phyloP scores from a whole-genome alignment of 2,888 invertebrate species.

The Argynnis bischoffii region DNA sequence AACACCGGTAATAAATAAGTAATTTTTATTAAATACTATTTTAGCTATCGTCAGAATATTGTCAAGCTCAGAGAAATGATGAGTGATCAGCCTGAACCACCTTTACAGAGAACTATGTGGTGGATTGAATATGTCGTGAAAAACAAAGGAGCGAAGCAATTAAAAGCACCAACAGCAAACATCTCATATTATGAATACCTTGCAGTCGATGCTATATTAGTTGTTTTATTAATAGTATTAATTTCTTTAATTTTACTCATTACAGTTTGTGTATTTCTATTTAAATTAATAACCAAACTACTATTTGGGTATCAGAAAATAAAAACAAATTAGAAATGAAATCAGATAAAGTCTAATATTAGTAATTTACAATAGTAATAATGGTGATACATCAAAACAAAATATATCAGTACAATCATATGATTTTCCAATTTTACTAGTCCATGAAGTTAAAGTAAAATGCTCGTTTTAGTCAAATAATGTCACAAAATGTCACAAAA shows the following conservation, averaged over 20 bases:
- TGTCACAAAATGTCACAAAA: too few species aligned
- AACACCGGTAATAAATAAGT: too few species aligned
- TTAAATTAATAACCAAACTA: neutral
- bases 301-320: neutral
- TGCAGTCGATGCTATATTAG: constrained; percentile 16
- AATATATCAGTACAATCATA: too few species aligned
- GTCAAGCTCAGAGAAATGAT: constrained; percentile 48
- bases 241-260: neutral
- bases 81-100: constrained; percentile 59
- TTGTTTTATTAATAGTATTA: neutral
- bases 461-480: too few species aligned
- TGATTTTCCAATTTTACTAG: too few species aligned
- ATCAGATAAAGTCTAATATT: neutral
- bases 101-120: constrained; percentile 69
- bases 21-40: constrained; percentile 12
- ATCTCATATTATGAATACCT: constrained; percentile 44
- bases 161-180: constrained; percentile 55
- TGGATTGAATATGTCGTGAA: constrained; percentile 68
- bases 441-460: too few species aligned
- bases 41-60: constrained; percentile 49
- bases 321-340: constrained; percentile 14
- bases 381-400: too few species aligned
- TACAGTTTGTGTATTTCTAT: neutral
- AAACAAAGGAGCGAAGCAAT: constrained; percentile 58
- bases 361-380: too few species aligned